Base-by-base conservation (phyloP, 2,797 vertebrate species). In the Chromobotia macracanthus region DNA sequence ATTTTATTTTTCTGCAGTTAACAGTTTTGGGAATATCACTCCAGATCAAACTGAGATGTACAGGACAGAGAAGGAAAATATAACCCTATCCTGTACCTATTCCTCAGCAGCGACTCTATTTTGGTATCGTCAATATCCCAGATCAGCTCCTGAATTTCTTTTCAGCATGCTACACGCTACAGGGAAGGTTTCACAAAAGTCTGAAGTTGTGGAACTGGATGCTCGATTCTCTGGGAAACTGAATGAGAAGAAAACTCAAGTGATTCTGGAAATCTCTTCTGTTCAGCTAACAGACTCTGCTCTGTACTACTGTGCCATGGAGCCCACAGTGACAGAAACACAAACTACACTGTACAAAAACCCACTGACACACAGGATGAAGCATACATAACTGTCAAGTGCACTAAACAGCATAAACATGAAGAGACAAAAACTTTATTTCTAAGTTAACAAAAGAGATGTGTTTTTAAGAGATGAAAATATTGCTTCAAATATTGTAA, bases 1-100 rank as follows among this genome's bases (percentile, higher is more conserved):
- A n/a, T 15, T 68, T 6, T 46, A 6, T 11, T 8, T 64, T 44
- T 25, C 46, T 46, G 0, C 53, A 80, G 72, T 11, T 19, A n/a
- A 23, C 1, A 63, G 19, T 44, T 50, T 25, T 31, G 80, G 70
- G 2, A 65, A 78, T 38, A 73, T 82, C 25, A 23, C 38, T 21
- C 55, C 80, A 61, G 58, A n/a, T 25, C 60, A 51, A 3, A 16
- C 53, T 51, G 53, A 78, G 23, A 21, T 66, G 12, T 38, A 0
- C 35, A 63, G 5, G 11, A 25, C n/a, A 46, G 69, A 63, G 1
- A 35, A 35, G 19, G 19, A 58, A 18, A 73, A 19, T 48, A 60
- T 80, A 18, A 68, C 23, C 12, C 25, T 83, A 31, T 83, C 74
- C 44, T 83, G 82, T 51, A 77, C 18, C 53, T 83, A 80, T 55